Conservation (phyloP, 2,888 invertebrate species). For the Limenitis camilla region DNA sequence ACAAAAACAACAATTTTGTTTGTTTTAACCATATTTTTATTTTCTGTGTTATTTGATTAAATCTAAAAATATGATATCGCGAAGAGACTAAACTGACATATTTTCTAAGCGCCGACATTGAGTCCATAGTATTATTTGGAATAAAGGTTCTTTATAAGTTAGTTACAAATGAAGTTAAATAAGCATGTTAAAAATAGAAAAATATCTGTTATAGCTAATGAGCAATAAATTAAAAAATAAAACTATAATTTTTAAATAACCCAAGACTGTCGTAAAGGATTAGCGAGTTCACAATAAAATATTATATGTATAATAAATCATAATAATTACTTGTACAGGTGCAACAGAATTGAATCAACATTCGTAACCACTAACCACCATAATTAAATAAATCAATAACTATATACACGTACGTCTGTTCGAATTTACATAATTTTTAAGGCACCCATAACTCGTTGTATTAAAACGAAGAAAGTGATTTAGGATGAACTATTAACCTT, state of each 20-base stretch:
- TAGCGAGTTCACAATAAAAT: conserved; percentile 11
- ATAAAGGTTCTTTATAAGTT: too few species aligned
- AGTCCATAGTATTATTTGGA: too few species aligned
- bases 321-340: conserved; percentile 25
- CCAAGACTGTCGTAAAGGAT: conserved; percentile 5
- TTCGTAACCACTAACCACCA: conserved; percentile 14
- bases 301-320: conserved; percentile 20
- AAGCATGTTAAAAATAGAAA: too few species aligned
- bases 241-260: background rate
- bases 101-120: too few species aligned
- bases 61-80: too few species aligned
- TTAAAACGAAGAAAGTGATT: conserved; percentile 16
- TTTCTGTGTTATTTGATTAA: too few species aligned
- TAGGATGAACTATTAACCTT: conserved; percentile 11
- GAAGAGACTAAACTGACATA: too few species aligned
- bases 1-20: too few species aligned
- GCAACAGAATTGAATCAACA: conserved; percentile 22
- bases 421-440: conserved; percentile 17
- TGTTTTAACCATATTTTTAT: too few species aligned
- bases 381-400: conserved; percentile 22
- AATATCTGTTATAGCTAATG: too few species aligned
- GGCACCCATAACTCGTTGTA: conserved; percentile 10
- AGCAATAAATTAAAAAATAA: too few species aligned
- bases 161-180: too few species aligned
- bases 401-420: conserved; percentile 2